Evolutionary conservation across 2,797 vertebrate genomes (phyloP), one percentile per base, ranked within the genome.

Genomic region (Takifugu ocellatus): DNA sequence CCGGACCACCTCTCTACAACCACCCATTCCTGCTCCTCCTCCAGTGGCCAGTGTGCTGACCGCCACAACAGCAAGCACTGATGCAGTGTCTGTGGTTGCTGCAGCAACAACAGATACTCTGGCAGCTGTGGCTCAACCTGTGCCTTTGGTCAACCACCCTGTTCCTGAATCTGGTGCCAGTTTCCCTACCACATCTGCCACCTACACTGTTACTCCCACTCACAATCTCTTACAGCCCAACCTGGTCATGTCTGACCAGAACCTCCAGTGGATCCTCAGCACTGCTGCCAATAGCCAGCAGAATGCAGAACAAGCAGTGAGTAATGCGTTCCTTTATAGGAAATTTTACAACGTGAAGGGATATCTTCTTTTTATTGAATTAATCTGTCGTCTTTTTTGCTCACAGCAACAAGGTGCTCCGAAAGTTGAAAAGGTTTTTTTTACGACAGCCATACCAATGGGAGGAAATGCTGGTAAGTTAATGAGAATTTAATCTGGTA

Each of bases 351-450:
- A 21, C 21, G 21, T 21, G 21, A 21, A 21, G 21, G 21, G 21
- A 21, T 36, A 24, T 25, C 62, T 48, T 4, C 51, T 48, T 51
- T 5, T 33, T 59, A 39, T 27, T 45, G 44, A 21, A 21, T 1
- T 1, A 21, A 21, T 21, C 21, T 21, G 21, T 21, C 21, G 1
- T 33, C 7, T 56, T 56, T 59, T 3, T 63, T 78, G 17, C 65
- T 73, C 42, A 33, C 81, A 89, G 86, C 24, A 77, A 60, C 92
- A 92, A 77, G 93, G 94, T 84, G 90, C 91, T 74, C 90, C 97
- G 63, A 98, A 98, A 89, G 93, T 99, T 62, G 97, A 99, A 79
- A 98, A 99, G 66, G 93, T 99, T 47, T 99, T 95, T 91, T 98
- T 99, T 79, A 98, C 97, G 60, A 96, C 97, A 75, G 94, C 97